Percentiles rank a stretch among this genome's conserved stretches.
Conservation (phyloP, 2,888 invertebrate genomes). For the Tetragonisca angustula region DNA sequence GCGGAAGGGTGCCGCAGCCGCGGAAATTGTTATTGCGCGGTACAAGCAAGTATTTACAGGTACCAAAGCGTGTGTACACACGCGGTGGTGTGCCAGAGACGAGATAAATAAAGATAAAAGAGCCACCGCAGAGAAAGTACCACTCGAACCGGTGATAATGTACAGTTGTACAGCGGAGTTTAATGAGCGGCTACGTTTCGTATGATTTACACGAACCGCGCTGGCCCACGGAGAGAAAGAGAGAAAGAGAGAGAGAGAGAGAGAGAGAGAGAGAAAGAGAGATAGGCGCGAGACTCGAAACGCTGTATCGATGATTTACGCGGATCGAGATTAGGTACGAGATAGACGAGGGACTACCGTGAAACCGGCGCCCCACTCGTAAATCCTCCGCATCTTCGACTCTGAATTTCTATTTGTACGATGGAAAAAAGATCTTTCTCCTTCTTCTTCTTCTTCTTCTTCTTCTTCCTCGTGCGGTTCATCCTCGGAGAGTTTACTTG, state of each 20-base stretch:
- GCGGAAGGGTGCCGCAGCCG: slow-evolving; percentile 2
- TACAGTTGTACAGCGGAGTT: slow-evolving; percentile 43
- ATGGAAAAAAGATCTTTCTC: not conserved
- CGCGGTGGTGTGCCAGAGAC: slow-evolving; percentile 42
- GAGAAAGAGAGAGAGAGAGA: slow-evolving; percentile 15
- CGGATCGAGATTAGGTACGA: slow-evolving; percentile 56
- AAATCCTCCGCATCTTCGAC: slow-evolving; percentile 45
- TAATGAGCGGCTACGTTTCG: slow-evolving; percentile 62
- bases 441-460: not conserved
- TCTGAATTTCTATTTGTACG: slow-evolving; percentile 42
- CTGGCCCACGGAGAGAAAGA: not conserved
- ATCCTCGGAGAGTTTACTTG: not conserved
- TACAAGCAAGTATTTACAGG: slow-evolving; percentile 29
- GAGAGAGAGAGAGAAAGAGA: slow-evolving; percentile 3
- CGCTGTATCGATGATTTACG: slow-evolving; percentile 62
- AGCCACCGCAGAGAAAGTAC: slow-evolving; percentile 59
- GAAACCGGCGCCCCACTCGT: slow-evolving; percentile 31
- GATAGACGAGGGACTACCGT: slow-evolving; percentile 57
- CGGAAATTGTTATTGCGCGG: slow-evolving; percentile 51
- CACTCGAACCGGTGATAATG: slow-evolving; percentile 45
- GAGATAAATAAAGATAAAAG: slow-evolving; percentile 69
- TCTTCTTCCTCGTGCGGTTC: not conserved
- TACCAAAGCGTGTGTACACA: slow-evolving; percentile 43
- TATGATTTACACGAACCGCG: slow-evolving; percentile 53
- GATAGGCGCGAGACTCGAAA: not conserved